Evolutionary conservation across 92 coral and sea anemone species (phyloP).

Genomic region (Chrysogorgia sp.): DNA sequence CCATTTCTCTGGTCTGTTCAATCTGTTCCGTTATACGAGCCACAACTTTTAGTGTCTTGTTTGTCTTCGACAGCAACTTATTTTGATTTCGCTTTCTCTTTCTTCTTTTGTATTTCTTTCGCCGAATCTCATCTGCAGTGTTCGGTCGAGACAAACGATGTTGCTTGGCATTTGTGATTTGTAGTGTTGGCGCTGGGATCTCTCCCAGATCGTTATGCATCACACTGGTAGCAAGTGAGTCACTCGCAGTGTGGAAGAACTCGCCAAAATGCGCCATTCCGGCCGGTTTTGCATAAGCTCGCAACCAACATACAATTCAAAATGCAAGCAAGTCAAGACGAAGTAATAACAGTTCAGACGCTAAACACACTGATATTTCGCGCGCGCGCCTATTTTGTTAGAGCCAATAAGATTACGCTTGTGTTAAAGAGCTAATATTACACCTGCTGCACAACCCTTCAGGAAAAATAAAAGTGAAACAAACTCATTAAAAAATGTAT

Average conservation of each 20-base stretch:
- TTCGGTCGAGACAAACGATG: conserved; percentile 20
- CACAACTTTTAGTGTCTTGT: not conserved
- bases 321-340: not conserved
- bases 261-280: conserved; percentile 49
- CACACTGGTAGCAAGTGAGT: conserved; percentile 38
- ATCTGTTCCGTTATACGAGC: not conserved
- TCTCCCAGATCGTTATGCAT: conserved; percentile 33
- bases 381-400: conserved; percentile 9
- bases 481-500: too few relatives aligned
- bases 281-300: conserved; percentile 36
- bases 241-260: conserved; percentile 44
- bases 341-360: too few relatives aligned
- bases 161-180: conserved; percentile 13
- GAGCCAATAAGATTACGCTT: not conserved
- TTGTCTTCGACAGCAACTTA: not conserved
- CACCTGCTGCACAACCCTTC: too few relatives aligned
- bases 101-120: not conserved
- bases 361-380: not conserved
- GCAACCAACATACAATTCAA: conserved; percentile 19
- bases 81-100: not conserved
- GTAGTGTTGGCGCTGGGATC: too few relatives aligned
- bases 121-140: not conserved
- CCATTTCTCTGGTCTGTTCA: not conserved
- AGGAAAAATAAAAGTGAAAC: too few relatives aligned
- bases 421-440: not conserved